Percentiles rank a stretch among this genome's conserved stretches.
phyloP scores from a whole-genome alignment of 2,113 vertebrate species.

The Cryptomyrus ogoouensis region DNA sequence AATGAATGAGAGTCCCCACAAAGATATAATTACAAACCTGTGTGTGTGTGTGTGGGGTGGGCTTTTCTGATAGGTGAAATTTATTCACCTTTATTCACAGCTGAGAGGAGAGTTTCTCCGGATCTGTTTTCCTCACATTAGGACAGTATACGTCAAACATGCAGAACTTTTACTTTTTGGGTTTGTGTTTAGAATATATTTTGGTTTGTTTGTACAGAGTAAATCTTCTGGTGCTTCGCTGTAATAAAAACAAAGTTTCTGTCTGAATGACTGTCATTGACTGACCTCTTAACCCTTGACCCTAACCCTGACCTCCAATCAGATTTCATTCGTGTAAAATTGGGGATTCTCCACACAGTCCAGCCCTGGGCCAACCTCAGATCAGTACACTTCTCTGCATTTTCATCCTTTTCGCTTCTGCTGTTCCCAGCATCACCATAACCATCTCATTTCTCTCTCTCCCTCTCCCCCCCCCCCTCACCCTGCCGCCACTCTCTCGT shows the following conservation, averaged over 20 bases:
- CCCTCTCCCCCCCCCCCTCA: neutral
- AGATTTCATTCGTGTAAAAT: neutral
- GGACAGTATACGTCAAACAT: neutral
- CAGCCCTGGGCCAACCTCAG: neutral
- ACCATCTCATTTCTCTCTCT: neutral
- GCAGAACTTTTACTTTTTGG: neutral
- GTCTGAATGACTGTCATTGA: neutral
- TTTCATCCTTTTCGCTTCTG: neutral
- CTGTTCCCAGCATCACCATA: neutral
- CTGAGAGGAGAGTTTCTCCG: neutral
- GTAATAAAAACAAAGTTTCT: neutral
- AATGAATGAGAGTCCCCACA: no score
- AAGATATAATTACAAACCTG: neutral
- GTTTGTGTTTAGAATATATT: neutral
- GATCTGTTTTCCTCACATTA: neutral
- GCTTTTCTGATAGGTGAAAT: constrained; percentile 3
- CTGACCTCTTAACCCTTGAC: neutral
- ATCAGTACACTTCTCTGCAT: constrained; percentile 6
- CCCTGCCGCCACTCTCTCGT: neutral
- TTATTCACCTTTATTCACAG: no score
- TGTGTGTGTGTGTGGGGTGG: neutral
- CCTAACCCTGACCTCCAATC: neutral
- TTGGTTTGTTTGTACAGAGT: neutral
- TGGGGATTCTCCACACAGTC: neutral
- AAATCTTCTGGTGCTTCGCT: neutral